Conservation (phyloP, 2,888 invertebrate genomes). For the Chaitophorus viminalis region DNA sequence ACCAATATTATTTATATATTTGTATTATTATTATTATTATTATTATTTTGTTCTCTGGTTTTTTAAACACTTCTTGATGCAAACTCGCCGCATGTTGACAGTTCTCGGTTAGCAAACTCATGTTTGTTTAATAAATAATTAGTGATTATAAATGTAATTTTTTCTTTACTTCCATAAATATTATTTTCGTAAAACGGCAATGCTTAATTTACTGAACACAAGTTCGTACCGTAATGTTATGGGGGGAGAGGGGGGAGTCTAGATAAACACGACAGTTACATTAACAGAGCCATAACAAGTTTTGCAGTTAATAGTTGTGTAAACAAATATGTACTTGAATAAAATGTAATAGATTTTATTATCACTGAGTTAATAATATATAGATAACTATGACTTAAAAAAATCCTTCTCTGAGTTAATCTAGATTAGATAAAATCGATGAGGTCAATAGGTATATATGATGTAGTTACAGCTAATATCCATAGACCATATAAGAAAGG, state of each 20-base stretch:
- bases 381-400: too few relatives aligned
- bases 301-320: not conserved
- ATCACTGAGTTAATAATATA: not conserved
- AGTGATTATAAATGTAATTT: not conserved
- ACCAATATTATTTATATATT: too few relatives aligned
- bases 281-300: not conserved
- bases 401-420: too few relatives aligned
- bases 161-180: not conserved
- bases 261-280: not conserved
- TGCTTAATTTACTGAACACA: not conserved
- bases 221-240: not conserved
- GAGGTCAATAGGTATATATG: too few relatives aligned
- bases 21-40: too few relatives aligned
- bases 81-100: too few relatives aligned
- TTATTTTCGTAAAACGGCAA: too few relatives aligned
- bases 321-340: not conserved
- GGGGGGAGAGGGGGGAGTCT: not conserved
- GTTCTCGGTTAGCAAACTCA: not conserved
- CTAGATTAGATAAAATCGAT: too few relatives aligned
- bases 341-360: not conserved
- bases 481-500: too few relatives aligned
- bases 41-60: too few relatives aligned
- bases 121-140: not conserved
- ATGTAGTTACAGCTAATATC: too few relatives aligned
- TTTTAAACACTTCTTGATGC: too few relatives aligned